Evolutionary conservation across 2,797 vertebrate species (phyloP).

Genomic region (Acanthurus leucopareius): DNA sequence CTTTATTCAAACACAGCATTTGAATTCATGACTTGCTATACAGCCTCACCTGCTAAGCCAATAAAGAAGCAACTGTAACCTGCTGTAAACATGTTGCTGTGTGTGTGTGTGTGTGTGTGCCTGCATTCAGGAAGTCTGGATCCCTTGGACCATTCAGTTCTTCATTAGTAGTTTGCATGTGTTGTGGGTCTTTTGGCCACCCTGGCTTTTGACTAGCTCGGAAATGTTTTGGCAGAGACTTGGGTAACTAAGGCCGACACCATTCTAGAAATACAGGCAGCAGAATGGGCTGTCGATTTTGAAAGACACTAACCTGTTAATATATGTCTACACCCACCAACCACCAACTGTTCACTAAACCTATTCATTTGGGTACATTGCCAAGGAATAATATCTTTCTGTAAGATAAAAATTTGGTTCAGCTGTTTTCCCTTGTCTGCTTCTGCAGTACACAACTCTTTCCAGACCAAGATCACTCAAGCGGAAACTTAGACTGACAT

Average conservation of each 20-base stretch:
- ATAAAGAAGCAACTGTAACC: slow-evolving; percentile 71
- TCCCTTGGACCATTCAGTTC: slow-evolving; percentile 61
- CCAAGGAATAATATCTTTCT: not conserved
- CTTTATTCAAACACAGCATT: slow-evolving; percentile 62
- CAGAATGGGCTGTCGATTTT: slow-evolving; percentile 47
- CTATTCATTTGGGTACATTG: not conserved
- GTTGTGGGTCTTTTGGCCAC: slow-evolving; percentile 65
- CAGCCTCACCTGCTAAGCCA: slow-evolving; percentile 59
- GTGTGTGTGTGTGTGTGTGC: slow-evolving; percentile 11
- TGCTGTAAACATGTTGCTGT: slow-evolving; percentile 27
- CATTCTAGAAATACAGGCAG: slow-evolving; percentile 44
- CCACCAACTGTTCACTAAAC: not conserved
- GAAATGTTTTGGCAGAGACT: slow-evolving; percentile 82
- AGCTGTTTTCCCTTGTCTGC: not conserved
- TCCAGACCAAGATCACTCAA: slow-evolving; percentile 7
- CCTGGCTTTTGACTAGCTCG: slow-evolving; percentile 70
- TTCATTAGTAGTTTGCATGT: slow-evolving; percentile 83
- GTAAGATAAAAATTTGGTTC: not conserved
- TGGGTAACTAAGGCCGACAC: slow-evolving; percentile 81
- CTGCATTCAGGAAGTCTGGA: slow-evolving; percentile 61
- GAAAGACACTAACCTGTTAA: slow-evolving; percentile 35
- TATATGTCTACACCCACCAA: not conserved
- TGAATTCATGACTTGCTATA: slow-evolving; percentile 64
- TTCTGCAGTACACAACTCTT: not conserved
- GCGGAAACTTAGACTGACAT: slow-evolving; percentile 19